A percentile compares a stretch with the other conserved stretches of the same genome.
Evolutionary conservation across 1,140 invertebrate species (phyloP).

Genomic region (Tetragonula clypearis): DNA sequence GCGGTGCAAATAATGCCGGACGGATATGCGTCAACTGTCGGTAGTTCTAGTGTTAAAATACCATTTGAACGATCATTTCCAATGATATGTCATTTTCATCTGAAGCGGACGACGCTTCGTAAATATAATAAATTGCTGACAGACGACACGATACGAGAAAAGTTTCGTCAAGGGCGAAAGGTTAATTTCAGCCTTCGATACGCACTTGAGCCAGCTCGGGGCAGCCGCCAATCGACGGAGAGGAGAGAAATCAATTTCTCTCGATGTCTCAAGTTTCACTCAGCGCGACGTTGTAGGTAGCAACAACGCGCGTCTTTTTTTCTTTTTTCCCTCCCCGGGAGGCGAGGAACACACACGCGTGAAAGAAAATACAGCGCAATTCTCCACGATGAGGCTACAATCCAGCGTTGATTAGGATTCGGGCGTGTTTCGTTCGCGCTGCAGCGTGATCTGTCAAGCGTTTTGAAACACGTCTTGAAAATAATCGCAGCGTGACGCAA

Average conservation of each 20-base stretch:
- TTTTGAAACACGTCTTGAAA: slow-evolving; percentile 57
- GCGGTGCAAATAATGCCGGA: no score
- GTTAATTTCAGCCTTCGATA: not conserved
- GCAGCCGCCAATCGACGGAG: not conserved
- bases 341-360: not conserved
- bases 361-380: no score
- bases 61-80: no score
- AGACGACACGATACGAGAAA: no score
- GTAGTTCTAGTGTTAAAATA: no score
- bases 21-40: no score
- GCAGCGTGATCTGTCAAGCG: slow-evolving; percentile 55
- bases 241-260: not conserved
- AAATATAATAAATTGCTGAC: no score
- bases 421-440: slow-evolving; percentile 18
- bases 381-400: not conserved
- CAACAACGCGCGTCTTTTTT: not conserved
- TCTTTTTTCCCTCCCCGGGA: no score
- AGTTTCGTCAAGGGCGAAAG: no score
- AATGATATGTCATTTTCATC: no score
- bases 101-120: no score
- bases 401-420: slow-evolving; percentile 8
- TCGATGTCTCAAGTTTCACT: not conserved
- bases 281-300: no score
- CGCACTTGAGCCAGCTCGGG: not conserved
- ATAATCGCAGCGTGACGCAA: slow-evolving; percentile 60